phyloP scores from a whole-genome alignment of 1,140 invertebrate genomes.

The Phenacoccus solenopsis region DNA sequence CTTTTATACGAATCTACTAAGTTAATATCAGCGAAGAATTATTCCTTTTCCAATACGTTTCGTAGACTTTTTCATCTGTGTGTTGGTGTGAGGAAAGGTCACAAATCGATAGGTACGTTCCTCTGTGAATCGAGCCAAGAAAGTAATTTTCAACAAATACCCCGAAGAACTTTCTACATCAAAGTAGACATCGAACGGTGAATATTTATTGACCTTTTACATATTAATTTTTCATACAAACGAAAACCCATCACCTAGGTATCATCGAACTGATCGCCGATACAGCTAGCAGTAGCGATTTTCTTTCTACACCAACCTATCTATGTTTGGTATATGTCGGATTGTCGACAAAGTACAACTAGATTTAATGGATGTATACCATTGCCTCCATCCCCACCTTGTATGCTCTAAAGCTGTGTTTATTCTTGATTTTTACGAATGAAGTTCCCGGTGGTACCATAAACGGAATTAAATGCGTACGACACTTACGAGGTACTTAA shows the following conservation, averaged over 20 bases:
- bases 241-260: not conserved
- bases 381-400: not conserved
- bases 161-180: not conserved
- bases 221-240: not conserved
- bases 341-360: not conserved
- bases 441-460: not conserved
- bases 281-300: not conserved
- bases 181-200: not conserved
- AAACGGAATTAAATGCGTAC: constrained; percentile 1
- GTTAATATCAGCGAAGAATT: too few species aligned
- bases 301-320: not conserved
- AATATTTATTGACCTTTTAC: not conserved
- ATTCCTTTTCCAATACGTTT: too few species aligned
- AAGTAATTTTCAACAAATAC: too few species aligned
- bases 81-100: too few species aligned
- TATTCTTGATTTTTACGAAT: not conserved
- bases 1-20: too few species aligned
- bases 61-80: too few species aligned
- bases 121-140: too few species aligned
- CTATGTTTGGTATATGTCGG: not conserved
- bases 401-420: not conserved
- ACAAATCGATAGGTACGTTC: too few species aligned
- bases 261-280: not conserved
- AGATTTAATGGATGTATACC: not conserved
- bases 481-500: not conserved